Evolutionary conservation across 2,888 invertebrate genomes (phyloP), one percentile per base, ranked within the genome.

Genomic region (Lamproptera curius): DNA sequence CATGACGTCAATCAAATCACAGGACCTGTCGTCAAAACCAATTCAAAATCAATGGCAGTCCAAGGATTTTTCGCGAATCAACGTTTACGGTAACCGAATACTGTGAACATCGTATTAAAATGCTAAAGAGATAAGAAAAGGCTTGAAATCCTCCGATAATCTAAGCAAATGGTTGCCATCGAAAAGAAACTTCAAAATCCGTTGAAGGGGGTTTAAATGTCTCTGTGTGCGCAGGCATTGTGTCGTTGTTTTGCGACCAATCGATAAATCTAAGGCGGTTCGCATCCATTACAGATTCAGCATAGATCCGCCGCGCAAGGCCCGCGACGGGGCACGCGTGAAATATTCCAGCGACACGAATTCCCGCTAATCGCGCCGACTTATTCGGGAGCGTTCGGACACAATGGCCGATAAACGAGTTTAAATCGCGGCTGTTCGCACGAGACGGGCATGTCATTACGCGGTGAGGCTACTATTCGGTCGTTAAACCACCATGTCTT

Each of bases 391-490:
- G 65, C 71, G 67, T 53, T 59, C 61, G 55, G 54, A 73, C 76
- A 77, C 63, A 62, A 79, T 77, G 67, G 70, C 60, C 67, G 68
- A 69, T 78, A 80, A 77, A 77, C 83, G 75, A 76, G 78, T 83
- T 82, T 77, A 76, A 82, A 81, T 76, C 80, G 76, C 70, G 65
- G 66, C 63, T 66, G 63, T 63, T 62, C 55, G 68, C 62, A 80
- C 82, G 79, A 72, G 83, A 79, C 77, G 58, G 66, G 82, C 72
- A 82, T 82, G 67, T 73, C 71, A 78, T 74, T 76, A 76, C 60
- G 61, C 59, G 44, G 53, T 67, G 58, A 67, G 59, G 42, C 57
- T 61, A 44, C 49, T 55, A 42, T 48, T 47, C 53, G 35, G 52
- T 51, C 40, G 45, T 20, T 2, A 48, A 54, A 48, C 46, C 13